Evolutionary conservation across 2,113 vertebrate species (phyloP).

Genomic region (Elaphurus davidianus): DNA sequence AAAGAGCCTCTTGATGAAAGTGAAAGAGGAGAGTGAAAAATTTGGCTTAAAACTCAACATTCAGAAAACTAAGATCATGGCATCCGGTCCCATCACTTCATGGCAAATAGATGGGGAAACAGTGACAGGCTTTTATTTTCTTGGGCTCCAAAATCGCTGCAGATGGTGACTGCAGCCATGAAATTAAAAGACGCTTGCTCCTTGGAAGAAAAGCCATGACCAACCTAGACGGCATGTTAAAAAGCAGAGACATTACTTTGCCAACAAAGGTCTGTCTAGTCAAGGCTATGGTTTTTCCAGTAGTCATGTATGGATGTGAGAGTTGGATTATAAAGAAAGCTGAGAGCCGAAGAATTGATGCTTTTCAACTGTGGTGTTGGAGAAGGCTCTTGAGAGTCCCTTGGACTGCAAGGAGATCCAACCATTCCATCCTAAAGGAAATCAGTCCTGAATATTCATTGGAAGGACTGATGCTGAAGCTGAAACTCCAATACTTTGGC

Average conservation of each 20-base stretch:
- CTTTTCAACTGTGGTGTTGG: background rate
- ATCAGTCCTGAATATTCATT: background rate
- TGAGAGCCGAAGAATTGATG: background rate
- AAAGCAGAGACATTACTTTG: background rate
- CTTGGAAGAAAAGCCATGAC: background rate
- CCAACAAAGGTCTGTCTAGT: background rate
- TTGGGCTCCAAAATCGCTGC: background rate
- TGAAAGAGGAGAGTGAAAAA: background rate
- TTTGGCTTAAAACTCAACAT: background rate
- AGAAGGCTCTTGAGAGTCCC: background rate
- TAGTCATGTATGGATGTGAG: background rate
- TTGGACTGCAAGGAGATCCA: background rate
- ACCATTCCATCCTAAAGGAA: background rate
- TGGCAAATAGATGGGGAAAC: background rate
- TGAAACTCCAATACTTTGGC: background rate
- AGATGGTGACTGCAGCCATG: background rate
- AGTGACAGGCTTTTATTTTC: background rate
- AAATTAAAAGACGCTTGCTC: background rate
- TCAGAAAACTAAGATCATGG: background rate
- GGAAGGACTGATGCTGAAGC: background rate
- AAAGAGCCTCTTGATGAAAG: background rate
- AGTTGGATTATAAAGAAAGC: background rate
- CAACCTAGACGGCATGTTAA: background rate
- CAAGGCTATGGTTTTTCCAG: background rate
- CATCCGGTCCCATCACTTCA: background rate